Evolutionary conservation across 35 echinoderm and acorn worm species (phyloP).

Genomic region (Diadema setosum): DNA sequence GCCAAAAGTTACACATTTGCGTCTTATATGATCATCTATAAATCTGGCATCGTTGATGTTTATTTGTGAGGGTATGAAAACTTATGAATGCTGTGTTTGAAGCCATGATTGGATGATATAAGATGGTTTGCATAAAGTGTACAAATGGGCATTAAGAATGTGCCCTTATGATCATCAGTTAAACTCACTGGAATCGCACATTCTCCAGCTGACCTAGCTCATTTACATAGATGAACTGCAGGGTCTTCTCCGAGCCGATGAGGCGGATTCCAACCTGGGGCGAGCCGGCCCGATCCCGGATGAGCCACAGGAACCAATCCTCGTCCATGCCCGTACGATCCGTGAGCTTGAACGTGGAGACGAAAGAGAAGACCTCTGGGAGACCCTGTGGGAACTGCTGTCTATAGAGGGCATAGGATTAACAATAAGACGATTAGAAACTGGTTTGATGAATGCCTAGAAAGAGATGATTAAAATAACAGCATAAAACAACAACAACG

Average conservation of each 20-base stretch:
- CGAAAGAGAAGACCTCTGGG: conserved; percentile 57
- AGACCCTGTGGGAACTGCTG: conserved; percentile 52
- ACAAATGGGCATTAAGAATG: no score
- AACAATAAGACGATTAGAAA: no score
- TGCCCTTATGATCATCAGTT: neutral
- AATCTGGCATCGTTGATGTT: no score
- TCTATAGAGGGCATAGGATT: conserved; percentile 13
- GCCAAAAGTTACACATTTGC: no score
- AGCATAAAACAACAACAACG: no score
- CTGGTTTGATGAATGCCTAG: no score
- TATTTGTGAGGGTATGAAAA: no score
- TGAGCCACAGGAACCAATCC: conserved; percentile 56
- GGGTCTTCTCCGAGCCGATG: neutral
- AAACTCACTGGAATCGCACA: conserved; percentile 43
- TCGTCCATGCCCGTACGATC: neutral
- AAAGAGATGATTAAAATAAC: no score
- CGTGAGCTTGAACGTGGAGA: conserved; percentile 47
- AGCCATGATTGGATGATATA: no score
- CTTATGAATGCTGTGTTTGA: no score
- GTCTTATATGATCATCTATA: no score
- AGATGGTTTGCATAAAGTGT: no score
- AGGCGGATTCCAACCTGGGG: conserved; percentile 49
- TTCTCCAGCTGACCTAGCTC: conserved; percentile 3
- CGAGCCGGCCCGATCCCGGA: conserved; percentile 4
- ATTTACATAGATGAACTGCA: conserved; percentile 53